Evolutionary conservation across 2,888 invertebrate species (phyloP).

Genomic region (Xylocampa areola): DNA sequence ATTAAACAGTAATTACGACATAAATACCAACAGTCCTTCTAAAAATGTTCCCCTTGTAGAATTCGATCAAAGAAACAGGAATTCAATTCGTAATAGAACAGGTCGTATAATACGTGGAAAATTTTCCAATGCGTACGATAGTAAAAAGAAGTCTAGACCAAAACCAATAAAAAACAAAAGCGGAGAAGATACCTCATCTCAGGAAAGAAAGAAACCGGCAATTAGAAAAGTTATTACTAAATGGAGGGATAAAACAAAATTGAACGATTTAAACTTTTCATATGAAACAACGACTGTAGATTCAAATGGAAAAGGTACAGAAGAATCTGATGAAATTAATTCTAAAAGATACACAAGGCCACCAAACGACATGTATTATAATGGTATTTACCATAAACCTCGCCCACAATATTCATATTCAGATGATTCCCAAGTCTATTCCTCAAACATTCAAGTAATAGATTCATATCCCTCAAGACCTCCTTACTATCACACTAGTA

Average conservation of each 20-base stretch:
- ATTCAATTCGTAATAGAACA: slow-evolving; percentile 45
- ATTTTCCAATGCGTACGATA: slow-evolving; percentile 45
- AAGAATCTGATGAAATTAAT: slow-evolving; percentile 62
- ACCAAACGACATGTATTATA: slow-evolving; percentile 53
- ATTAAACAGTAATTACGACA: neutral
- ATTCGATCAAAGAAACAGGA: neutral
- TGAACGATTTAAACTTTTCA: slow-evolving; percentile 82
- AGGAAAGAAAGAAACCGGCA: slow-evolving; percentile 69
- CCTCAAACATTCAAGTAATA: slow-evolving; percentile 74
- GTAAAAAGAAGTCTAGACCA: slow-evolving; percentile 57
- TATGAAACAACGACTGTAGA: slow-evolving; percentile 72
- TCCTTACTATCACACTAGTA: slow-evolving; percentile 74
- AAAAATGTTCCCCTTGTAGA: neutral
- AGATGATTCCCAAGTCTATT: slow-evolving; percentile 73
- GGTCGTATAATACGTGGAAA: slow-evolving; percentile 57
- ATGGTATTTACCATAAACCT: slow-evolving; percentile 68
- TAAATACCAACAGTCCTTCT: neutral
- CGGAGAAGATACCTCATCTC: slow-evolving; percentile 22
- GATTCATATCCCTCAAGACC: slow-evolving; percentile 74
- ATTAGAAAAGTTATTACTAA: slow-evolving; percentile 87
- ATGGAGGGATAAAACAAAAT: slow-evolving; percentile 87
- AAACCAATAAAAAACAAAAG: slow-evolving; percentile 42
- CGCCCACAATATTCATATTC: slow-evolving; percentile 64
- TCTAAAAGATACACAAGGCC: slow-evolving; percentile 58
- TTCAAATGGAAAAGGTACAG: slow-evolving; percentile 60